Conservation (phyloP, 2,113 vertebrate species). For the Xiphorhynchus elegans region DNA sequence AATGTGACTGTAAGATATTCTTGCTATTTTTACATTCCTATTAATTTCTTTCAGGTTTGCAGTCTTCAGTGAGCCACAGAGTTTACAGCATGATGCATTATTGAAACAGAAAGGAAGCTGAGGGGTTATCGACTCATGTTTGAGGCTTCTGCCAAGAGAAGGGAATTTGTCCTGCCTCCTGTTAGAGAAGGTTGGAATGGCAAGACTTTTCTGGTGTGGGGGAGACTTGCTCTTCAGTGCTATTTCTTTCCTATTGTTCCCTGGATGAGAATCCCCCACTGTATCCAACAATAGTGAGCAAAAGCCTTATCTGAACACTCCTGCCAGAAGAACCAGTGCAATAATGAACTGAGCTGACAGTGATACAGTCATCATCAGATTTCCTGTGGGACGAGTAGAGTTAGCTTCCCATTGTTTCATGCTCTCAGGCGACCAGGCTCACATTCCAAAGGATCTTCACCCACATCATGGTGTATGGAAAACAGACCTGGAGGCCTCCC, state of each 20-base stretch:
- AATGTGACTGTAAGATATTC: background rate
- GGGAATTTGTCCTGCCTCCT: background rate
- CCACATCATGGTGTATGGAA: background rate
- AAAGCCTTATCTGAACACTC: conserved; percentile 16
- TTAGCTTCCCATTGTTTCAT: conserved; percentile 29
- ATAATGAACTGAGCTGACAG: conserved; percentile 46
- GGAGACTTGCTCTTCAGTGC: background rate
- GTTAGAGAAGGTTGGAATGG: background rate
- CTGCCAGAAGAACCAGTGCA: conserved; percentile 24
- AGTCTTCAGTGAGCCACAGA: background rate
- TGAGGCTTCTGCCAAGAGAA: conserved; percentile 12
- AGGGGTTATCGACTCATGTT: background rate
- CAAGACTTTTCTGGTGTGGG: background rate
- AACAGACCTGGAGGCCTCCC: background rate
- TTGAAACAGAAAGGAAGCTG: conserved; percentile 3
- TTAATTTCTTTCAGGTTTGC: conserved; percentile 43
- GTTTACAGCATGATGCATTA: background rate
- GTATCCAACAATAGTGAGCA: background rate
- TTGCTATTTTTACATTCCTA: conserved; percentile 12
- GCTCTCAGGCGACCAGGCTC: background rate
- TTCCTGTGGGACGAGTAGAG: conserved; percentile 26
- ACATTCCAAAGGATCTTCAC: background rate
- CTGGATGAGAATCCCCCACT: conserved; percentile 38
- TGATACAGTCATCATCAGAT: conserved; percentile 37
- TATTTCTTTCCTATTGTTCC: conserved; percentile 26